Conservation (phyloP, 2,888 invertebrate genomes). For the Palloptera scutellata region DNA sequence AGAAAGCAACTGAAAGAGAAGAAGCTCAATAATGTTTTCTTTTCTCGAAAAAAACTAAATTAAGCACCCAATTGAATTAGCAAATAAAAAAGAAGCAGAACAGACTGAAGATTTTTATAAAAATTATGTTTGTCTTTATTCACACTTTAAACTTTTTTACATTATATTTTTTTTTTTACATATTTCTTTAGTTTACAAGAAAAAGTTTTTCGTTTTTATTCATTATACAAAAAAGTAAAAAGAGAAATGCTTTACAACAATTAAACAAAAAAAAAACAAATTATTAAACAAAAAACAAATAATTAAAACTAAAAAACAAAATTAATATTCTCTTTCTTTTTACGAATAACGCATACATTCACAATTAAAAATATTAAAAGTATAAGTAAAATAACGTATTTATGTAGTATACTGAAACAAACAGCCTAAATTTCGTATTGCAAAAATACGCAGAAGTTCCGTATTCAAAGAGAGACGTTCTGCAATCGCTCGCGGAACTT, state of each 20-base stretch:
- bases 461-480: no score
- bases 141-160: slow-evolving; percentile 11
- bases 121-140: slow-evolving; percentile 11
- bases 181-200: neutral
- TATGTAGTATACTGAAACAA: slow-evolving; percentile 51
- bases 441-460: neutral
- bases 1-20: no score
- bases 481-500: no score
- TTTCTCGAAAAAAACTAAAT: no score
- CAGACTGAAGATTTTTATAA: no score
- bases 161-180: slow-evolving; percentile 5
- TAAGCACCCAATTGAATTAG: no score
- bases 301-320: slow-evolving; percentile 22
- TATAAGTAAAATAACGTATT: slow-evolving; percentile 42
- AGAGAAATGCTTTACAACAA: slow-evolving; percentile 2
- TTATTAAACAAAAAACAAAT: slow-evolving; percentile 20
- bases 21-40: no score
- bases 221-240: slow-evolving; percentile 20
- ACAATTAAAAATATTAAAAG: slow-evolving; percentile 47
- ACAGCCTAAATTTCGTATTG: slow-evolving; percentile 45
- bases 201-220: slow-evolving; percentile 5
- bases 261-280: slow-evolving; percentile 12
- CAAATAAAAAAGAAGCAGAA: no score
- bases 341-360: slow-evolving; percentile 53
- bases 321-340: slow-evolving; percentile 15